Percentiles rank a stretch among this genome's conserved stretches.
These are phyloP conservation scores for Acanthacorydalis orientalis DNA, from an alignment of 2,888 invertebrate species.

Conservation along the genomic window DNA sequence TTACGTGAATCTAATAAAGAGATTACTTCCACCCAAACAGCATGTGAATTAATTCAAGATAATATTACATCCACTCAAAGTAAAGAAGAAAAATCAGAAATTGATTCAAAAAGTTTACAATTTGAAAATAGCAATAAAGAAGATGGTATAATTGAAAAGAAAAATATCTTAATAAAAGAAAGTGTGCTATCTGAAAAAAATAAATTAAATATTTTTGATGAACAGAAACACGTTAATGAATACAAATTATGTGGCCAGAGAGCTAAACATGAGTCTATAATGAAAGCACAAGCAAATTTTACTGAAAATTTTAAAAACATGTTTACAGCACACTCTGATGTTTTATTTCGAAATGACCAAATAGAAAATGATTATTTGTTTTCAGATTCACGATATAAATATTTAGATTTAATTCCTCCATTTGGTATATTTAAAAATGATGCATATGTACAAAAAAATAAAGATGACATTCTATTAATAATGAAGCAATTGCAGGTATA, in stretches of 20 bases:
- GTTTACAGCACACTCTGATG: too few relatives aligned
- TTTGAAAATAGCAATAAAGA: neutral
- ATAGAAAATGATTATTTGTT: conserved; percentile 26
- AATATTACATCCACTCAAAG: too few relatives aligned
- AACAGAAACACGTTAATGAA: too few relatives aligned
- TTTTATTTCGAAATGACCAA: conserved; percentile 7
- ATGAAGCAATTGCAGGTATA: neutral
- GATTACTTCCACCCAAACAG: too few relatives aligned
- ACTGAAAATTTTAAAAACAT: too few relatives aligned
- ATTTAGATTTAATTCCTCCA: conserved; percentile 33
- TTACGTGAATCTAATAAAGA: neutral
- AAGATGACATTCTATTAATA: neutral
- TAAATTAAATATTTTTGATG: too few relatives aligned
- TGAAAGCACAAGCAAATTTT: too few relatives aligned
- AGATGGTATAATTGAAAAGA: neutral
- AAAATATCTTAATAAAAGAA: neutral
- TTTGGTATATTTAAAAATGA: conserved; percentile 15
- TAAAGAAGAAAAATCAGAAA: neutral
- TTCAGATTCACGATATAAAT: conserved; percentile 26
- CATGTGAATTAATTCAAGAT: too few relatives aligned
- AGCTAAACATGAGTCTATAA: too few relatives aligned
- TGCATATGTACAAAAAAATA: neutral
- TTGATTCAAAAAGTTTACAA: neutral
- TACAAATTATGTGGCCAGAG: too few relatives aligned
- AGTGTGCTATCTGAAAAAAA: neutral